These are phyloP conservation scores for Eristalinus aeneus DNA, from an alignment of 2,888 invertebrate species.

Conservation along the genomic window DNA sequence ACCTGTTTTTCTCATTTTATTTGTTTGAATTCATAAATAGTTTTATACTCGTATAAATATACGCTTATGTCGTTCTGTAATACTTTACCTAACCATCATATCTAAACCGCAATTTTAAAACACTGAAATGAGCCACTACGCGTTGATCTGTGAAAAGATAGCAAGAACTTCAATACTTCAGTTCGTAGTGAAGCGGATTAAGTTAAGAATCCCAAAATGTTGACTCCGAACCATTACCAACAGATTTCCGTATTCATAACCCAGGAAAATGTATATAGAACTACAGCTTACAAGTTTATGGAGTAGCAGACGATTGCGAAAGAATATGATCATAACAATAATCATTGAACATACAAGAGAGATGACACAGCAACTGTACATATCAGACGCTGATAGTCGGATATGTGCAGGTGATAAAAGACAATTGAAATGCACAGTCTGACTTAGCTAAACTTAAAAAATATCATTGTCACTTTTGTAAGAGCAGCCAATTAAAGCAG, in stretches of 20 bases:
- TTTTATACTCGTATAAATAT: background rate
- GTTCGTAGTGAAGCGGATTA: background rate
- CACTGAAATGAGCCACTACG: background rate
- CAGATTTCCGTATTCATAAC: background rate
- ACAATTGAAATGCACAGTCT: background rate
- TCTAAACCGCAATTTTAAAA: too few relatives aligned
- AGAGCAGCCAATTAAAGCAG: background rate
- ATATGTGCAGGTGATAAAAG: background rate
- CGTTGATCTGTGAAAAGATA: background rate
- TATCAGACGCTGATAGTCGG: background rate
- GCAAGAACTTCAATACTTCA: background rate
- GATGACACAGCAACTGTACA: background rate
- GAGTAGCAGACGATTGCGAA: background rate
- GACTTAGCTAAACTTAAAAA: background rate
- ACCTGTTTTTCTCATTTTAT: background rate
- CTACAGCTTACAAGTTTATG: background rate
- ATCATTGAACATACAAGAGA: background rate
- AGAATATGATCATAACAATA: background rate
- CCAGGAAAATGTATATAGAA: background rate
- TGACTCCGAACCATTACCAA: too few relatives aligned
- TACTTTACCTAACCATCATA: background rate
- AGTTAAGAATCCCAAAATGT: too few relatives aligned
- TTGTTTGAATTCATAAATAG: background rate
- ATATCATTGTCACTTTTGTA: background rate
- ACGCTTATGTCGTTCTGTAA: background rate